Base-by-base conservation (phyloP, 2,113 vertebrate genomes). In the Tachycineta bicolor region DNA sequence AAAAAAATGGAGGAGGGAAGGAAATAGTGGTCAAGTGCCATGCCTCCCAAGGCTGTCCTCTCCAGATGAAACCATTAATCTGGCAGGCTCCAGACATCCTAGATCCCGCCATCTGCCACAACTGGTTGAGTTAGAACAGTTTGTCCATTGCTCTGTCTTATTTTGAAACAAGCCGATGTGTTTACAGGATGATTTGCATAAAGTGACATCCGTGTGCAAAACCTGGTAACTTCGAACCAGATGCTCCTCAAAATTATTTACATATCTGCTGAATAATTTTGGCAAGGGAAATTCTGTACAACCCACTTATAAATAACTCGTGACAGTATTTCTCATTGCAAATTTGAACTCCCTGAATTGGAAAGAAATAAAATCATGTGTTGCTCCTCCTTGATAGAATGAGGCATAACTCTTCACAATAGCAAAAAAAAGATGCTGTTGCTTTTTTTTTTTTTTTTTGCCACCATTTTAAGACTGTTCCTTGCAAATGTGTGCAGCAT, bases 41-140 rank as follows among this genome's bases (percentile, higher is more conserved):
- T 0, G 0, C 70, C n/a, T 94, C 59, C 63, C 24, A n/a, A 43
- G 37, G 43, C 81, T 85, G 53, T 79, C 81, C 44, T 34, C 29
- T 74, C 43, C 34, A 59, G 83, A 80, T 39, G 71, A 76, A 90
- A 14, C 71, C 19, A 29, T 60, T 16, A 47, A 67, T 92, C 79
- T 90, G 60, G 39, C 71, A 88, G 55, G 56, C 76, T 81, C 34
- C 68, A 89, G 90, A 67, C 47, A 67, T 67, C 76, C 64, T 89
- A 67, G 43, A 29, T 90, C 70, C 70, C 69, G 46, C 96, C 94
- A 88, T 93, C 89, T 97, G 91, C 73, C 76, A 70, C 89, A 83
- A 3, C 76, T 89, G 60, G 67, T 70, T 6, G 84, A 71, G 86
- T 74, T 63, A 74, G 92, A 95, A 83, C 76, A 89, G 71, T 94